Percentiles rank a stretch among this genome's conserved stretches.
Conservation (phyloP, 1,140 invertebrate genomes). For the Heliconius congener region DNA sequence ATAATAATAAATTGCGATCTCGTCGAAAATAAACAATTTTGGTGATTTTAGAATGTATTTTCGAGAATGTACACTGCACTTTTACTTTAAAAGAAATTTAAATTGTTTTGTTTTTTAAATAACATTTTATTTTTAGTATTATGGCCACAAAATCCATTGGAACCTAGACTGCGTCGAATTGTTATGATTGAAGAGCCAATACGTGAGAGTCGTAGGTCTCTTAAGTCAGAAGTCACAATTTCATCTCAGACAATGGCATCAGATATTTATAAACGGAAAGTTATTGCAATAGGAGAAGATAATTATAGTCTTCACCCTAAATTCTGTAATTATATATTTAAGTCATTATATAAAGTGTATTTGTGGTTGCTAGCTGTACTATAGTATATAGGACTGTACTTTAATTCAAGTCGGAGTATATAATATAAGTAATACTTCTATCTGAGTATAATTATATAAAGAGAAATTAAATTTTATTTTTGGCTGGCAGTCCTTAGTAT, state of each 20-base stretch:
- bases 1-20: too few relatives aligned
- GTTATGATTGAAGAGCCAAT: slow-evolving; percentile 58
- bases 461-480: too few relatives aligned
- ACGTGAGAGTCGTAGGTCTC: slow-evolving; percentile 49
- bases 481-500: too few relatives aligned
- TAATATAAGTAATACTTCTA: too few relatives aligned
- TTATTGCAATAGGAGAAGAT: slow-evolving; percentile 67
- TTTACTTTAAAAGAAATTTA: neutral
- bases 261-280: slow-evolving; percentile 58
- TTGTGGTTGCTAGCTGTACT: too few relatives aligned
- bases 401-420: too few relatives aligned
- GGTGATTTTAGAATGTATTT: too few relatives aligned
- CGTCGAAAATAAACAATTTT: too few relatives aligned
- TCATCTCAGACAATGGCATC: slow-evolving; percentile 47
- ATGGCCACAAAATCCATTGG: slow-evolving; percentile 51
- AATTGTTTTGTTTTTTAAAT: neutral
- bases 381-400: too few relatives aligned
- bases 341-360: neutral
- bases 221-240: slow-evolving; percentile 47
- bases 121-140: slow-evolving; percentile 44
- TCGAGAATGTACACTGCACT: neutral
- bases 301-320: slow-evolving; percentile 54
- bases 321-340: slow-evolving; percentile 46
- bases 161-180: slow-evolving; percentile 55
- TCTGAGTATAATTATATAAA: too few relatives aligned